Base-by-base conservation (phyloP, 30 jellyfish, hydroid and myxozoan species). In the Aurelia coerulea region DNA sequence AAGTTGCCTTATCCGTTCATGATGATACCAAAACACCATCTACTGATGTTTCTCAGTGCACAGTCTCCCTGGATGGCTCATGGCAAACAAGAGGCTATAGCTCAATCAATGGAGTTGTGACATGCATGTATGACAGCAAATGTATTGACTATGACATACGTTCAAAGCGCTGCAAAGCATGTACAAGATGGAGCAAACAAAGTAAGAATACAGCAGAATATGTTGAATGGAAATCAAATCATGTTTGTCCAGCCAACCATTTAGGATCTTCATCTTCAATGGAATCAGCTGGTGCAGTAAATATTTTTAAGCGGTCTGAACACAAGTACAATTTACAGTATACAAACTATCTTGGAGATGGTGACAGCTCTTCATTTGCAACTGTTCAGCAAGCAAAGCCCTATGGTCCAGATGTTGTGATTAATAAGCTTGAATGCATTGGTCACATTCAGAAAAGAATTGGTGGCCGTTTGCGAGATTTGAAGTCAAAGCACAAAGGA, bases 41-140 rank as follows among this genome's bases (percentile, higher is more conserved):
- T 16, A 63, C 10, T 17, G 29, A 16, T 10, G 73, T 63, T 16
- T 17, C 73, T 6, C 9, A 63, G 29, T 63, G 73, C 73, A 63
- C 73, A 7, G 73, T 54, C 11, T 10, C 65, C 11, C 11, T 54
- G 11, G 65, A 54, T 54, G 65, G 65, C 11, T 10, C 65, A 16
- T 63, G 73, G 73, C 73, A 63, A 17, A 63, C 73, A 16, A 63
- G 73, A 63, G 73, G 73, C 5, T 63, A 7, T 63, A 63, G 73
- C 11, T 11, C 14, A 11, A 54, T 10, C 11, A 33, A 16, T 39
- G n/a, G 10, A 16, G 18, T 16, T 16, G n/a, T 33, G 73, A 7
- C n/a, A 16, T 7, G 73, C 29, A 54, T 11, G 11, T 10, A 16
- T 11, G 11, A 11, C 16, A 54, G 65, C 65, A 16, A 11, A 54